Base-by-base conservation (phyloP, 1,140 invertebrate genomes). In the Zophobas atratus region DNA sequence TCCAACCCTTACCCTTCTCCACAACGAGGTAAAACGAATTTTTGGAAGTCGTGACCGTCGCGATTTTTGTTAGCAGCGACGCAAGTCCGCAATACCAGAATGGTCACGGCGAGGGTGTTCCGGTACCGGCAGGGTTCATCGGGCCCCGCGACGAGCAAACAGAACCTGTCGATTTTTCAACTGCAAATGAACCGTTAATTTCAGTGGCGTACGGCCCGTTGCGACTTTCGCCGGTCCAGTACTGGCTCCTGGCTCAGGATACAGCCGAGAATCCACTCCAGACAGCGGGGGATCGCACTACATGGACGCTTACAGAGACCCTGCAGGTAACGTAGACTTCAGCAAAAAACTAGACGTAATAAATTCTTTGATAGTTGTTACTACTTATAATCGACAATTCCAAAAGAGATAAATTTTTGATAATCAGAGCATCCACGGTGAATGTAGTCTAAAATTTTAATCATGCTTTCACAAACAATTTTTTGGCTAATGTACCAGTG, bases 201-300 rank as follows among this genome's bases (percentile, higher is more conserved):
- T 91, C 81, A 92, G 90, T 83, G 91, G 89, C 49, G 89, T 90
- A 79, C 88, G 89, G 84, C 88, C 89, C 75, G 82, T 82, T 48
- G 79, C 81, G 81, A 80, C 88, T 77, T 84, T 88, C 70, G 86
- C 88, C 8, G 87, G 87, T 6, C 85, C 89, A 1, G 84, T 83
- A 34, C 78, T 83, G 32, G 88, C 89, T 57, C 88, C 89, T 74
- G 89, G 88, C 4, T 86, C 89, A 46, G 90, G 88, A 20, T 96
- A 95, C 84, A 95, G 94, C 87, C 90, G 94, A 77, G 94, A 95
- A 86, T 95, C 94, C 41, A 95, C 94, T 48, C 88, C 88, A 1
- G 94, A 95, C 85, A 95, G 93, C 83, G 93, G 93, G 51, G 94
- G 93, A 72, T 94, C 93, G 36, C 94, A 95, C 87, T 95, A 95